Conservation (phyloP, 2,113 vertebrate genomes). For the Ochotona princeps region DNA sequence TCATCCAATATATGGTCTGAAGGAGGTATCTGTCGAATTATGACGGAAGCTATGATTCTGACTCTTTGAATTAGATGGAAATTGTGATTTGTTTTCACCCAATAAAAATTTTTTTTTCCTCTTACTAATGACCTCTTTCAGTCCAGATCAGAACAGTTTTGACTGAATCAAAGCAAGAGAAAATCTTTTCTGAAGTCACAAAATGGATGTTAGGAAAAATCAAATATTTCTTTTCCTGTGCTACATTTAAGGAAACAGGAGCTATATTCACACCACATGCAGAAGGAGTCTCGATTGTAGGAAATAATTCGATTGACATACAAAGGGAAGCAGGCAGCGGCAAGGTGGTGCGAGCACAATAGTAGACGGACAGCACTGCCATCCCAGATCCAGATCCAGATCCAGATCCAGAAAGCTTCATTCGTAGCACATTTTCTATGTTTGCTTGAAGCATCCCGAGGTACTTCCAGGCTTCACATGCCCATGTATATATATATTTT, state of each 20-base stretch:
- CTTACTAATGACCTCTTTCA: slow-evolving; percentile 2
- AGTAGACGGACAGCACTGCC: background rate
- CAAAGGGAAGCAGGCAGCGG: background rate
- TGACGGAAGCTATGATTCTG: slow-evolving; percentile 5
- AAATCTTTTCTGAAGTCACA: slow-evolving; percentile 1
- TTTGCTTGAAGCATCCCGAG: background rate
- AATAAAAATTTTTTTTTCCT: background rate
- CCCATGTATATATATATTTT: background rate
- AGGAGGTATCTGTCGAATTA: background rate
- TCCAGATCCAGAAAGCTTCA: background rate
- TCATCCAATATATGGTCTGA: background rate
- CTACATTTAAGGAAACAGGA: background rate
- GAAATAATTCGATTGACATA: background rate
- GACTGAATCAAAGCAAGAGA: background rate
- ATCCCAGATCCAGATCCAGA: background rate
- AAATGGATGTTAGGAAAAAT: background rate
- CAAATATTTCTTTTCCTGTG: background rate
- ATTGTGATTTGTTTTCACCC: background rate
- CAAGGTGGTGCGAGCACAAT: background rate
- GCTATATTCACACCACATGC: background rate
- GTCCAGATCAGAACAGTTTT: background rate
- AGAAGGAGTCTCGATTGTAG: background rate
- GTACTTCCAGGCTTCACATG: background rate
- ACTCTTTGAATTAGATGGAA: background rate
- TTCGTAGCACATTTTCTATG: background rate